Conservation (phyloP, 2,888 invertebrate genomes). For the Platycheirus rosarum region DNA sequence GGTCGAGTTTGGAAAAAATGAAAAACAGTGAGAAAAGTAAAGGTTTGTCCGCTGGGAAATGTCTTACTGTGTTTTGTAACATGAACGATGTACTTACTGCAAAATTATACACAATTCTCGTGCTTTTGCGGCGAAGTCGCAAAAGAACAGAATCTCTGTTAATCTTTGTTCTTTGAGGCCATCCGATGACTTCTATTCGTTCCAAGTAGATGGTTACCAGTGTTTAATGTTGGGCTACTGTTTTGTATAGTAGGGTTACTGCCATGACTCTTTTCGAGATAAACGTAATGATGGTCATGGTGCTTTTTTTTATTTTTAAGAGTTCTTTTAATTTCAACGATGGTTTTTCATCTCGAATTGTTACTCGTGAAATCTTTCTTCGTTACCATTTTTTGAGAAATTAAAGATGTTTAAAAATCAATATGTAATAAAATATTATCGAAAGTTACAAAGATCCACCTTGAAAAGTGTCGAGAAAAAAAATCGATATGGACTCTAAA, state of each 20-base stretch:
- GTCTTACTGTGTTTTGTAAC: conserved; percentile 54
- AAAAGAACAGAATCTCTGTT: conserved; percentile 65
- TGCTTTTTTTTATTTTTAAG: no score
- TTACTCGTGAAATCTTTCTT: no score
- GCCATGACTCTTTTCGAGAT: no score
- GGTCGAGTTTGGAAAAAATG: conserved; percentile 9
- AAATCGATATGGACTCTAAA: no score
- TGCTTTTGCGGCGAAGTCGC: conserved; percentile 65
- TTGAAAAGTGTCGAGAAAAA: no score
- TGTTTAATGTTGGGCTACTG: conserved; percentile 65
- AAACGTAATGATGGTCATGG: no score
- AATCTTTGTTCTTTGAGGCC: conserved; percentile 69
- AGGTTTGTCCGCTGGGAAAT: conserved; percentile 36
- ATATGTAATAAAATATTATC: no score
- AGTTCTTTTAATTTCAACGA: no score
- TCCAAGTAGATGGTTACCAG: conserved; percentile 55
- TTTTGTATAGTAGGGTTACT: conserved; percentile 2
- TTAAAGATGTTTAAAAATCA: no score
- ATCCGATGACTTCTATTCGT: conserved; percentile 65
- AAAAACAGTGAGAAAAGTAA: conserved; percentile 48
- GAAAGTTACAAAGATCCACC: no score
- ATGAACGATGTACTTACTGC: conserved; percentile 55
- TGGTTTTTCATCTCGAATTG: no score
- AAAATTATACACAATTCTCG: conserved; percentile 55
- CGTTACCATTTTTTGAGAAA: no score